Evolutionary conservation across 2,797 vertebrate genomes (phyloP), one percentile per base, ranked within the genome.

Genomic region (Kryptolebias ocellatus): DNA sequence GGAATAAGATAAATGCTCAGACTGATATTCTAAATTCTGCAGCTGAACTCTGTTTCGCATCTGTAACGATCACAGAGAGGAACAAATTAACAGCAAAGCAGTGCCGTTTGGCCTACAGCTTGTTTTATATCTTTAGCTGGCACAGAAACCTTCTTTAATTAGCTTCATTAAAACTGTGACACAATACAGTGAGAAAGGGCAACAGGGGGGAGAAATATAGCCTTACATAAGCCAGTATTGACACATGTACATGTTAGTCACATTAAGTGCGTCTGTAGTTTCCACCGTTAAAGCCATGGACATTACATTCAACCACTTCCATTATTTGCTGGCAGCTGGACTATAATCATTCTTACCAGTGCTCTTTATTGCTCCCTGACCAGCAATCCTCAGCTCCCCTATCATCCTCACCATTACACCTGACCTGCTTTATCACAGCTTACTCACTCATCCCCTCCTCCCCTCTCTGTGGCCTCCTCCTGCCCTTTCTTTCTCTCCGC

Each of bases 331-430:
- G 76, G 84, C 85, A 84, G 83, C 85, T 84, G 78, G 78, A 85
- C 83, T 73, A 68, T 85, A 83, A 89, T 90, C 79, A 84, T 83
- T 84, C 83, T 85, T 84, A 87, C 81, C 76, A 77, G 74, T 67
- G 74, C 81, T 85, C 81, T 83, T 83, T 80, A 84, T 83, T 88
- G 82, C 88, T 87, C 89, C 84, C 86, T 80, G 81, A 86, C 84
- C 86, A 76, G 76, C 82, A 76, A 79, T 87, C 83, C 76, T 89
- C 79, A 64, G 75, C 75, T 80, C 70, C 76, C 82, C 77, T 72
- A 86, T 89, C 91, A 87, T 81, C 76, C 89, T 86, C 66, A 24
- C 83, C 79, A 89, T 86, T 88, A 87, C 89, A 85, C 87, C 87
- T 88, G 86, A 89, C 86, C 86, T 81, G 83, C 83, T 81, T 84